Evolutionary conservation across 1,140 invertebrate species (phyloP), one percentile per base, ranked within the genome.

Genomic region (Calliopsis andreniformis): DNA sequence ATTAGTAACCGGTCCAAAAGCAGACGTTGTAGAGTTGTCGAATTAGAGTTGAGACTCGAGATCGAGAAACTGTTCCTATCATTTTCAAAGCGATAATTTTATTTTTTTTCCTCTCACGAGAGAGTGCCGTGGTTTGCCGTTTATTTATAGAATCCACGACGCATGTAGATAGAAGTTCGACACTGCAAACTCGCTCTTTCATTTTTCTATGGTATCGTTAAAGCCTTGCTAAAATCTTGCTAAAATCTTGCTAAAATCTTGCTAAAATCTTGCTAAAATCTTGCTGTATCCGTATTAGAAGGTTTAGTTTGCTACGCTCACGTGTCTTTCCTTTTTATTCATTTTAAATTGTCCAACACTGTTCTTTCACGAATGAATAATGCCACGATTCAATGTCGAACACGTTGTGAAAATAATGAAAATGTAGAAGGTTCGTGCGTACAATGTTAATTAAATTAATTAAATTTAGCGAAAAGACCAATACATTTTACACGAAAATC

Each of bases 401-500:
- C n/a, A n/a, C n/a, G n/a, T n/a, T 63, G 2, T 42, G 10, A 42
- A 42, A 42, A 42, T 42, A 42, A n/a, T n/a, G n/a, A n/a, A n/a
- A n/a, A n/a, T n/a, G n/a, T n/a, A n/a, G n/a, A n/a, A n/a, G n/a
- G n/a, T n/a, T n/a, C n/a, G n/a, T n/a, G n/a, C n/a, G n/a, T n/a
- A n/a, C n/a, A n/a, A n/a, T n/a, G n/a, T n/a, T n/a, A n/a, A n/a
- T n/a, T n/a, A n/a, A n/a, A n/a, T n/a, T n/a, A n/a, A n/a, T 67
- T 56, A 16, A 67, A 66, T 56, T 75, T 67, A 62, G 23, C 43
- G 35, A 51, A 42, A 62, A 49, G 30, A 62, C 20, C 18, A 10
- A 56, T 25, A 28, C 1, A 18, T 16, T 39, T 1, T 6, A 8
- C 5, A 32, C 18, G 43, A 67, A 45, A 43, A 55, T n/a, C 18